Evolutionary conservation across 2,888 invertebrate species (phyloP), one percentile per base, ranked within the genome.

Genomic region (Celastrina argiolus): DNA sequence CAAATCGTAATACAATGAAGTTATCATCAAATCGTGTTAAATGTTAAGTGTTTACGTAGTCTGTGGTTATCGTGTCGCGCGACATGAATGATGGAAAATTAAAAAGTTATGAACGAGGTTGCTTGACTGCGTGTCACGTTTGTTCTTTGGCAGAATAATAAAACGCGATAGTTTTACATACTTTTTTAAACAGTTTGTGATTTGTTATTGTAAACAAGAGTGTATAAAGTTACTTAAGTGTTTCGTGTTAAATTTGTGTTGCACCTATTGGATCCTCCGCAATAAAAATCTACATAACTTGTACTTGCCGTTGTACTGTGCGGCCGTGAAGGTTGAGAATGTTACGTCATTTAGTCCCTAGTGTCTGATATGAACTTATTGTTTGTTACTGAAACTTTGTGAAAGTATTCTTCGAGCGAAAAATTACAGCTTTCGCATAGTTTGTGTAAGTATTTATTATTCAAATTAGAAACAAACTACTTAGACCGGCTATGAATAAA

Each of bases 61-160:
- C 72, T 75, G 72, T 72, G 70, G 73, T 73, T 74, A 74, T 73
- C 73, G 76, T 69, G 69, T 72, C 74, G 71, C 34, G 61, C 18
- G 18, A 31, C 18, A 39, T 75, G 74, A 75, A 78, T 36, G 36
- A 61, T 22, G 39, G 18, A 65, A 77, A 76, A 77, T 74, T 74
- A 74, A 76, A 76, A 72, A 75, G 78, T 74, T 75, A 72, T 72
- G 74, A 80, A 79, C 80, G 80, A 82, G 85, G 80, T 85, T 85
- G 86, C 81, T 83, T 91, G 91, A 89, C 88, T 91, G 91, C 91
- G 91, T 92, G 91, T 92, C 91, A 92, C 89, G 91, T 90, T 90
- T 85, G 81, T 83, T 83, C 82, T 81, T 81, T 81, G 78, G 82
- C 79, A 81, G 80, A 83, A 81, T 83, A 84, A 82, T 84, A 81